Conservation (phyloP, 2,888 invertebrate species). For the Marronus borbonicus region DNA sequence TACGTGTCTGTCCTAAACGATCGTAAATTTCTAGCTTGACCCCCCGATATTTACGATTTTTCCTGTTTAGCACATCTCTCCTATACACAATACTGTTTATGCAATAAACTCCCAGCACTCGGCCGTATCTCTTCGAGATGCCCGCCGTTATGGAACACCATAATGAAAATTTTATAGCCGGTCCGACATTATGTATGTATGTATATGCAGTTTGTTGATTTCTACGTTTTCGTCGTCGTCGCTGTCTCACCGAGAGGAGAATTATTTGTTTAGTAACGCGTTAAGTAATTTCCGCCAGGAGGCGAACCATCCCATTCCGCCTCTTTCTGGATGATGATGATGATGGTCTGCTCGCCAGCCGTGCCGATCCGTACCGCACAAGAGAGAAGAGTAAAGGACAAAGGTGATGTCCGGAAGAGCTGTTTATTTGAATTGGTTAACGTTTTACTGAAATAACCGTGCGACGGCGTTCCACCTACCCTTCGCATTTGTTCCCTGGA, state of each 20-base stretch:
- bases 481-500: conserved; percentile 25
- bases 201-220: conserved; percentile 33
- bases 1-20: no score
- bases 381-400: conserved; percentile 40
- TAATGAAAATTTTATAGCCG: conserved; percentile 28
- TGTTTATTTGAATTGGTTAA: conserved; percentile 52
- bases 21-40: no score
- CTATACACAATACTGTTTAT: conserved; percentile 20
- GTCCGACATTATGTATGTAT: conserved; percentile 14
- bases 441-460: conserved; percentile 51
- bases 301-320: conserved; percentile 9
- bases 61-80: conserved; percentile 13
- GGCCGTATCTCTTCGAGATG: conserved; percentile 1
- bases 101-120: conserved; percentile 5
- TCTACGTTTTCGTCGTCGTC: conserved; percentile 31
- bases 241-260: conserved; percentile 18
- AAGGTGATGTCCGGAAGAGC: conserved; percentile 52
- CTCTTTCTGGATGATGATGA: conserved; percentile 11
- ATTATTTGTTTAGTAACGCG: conserved; percentile 43
- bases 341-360: conserved; percentile 10
- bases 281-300: conserved; percentile 46
- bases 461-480: conserved; percentile 36
- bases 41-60: conserved; percentile 7
- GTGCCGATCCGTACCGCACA: background rate
- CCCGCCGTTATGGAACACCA: conserved; percentile 19